Percentiles rank a stretch among this genome's conserved stretches.
Conservation (phyloP, 2,113 vertebrate genomes). For the Phalacrocorax carbo region DNA sequence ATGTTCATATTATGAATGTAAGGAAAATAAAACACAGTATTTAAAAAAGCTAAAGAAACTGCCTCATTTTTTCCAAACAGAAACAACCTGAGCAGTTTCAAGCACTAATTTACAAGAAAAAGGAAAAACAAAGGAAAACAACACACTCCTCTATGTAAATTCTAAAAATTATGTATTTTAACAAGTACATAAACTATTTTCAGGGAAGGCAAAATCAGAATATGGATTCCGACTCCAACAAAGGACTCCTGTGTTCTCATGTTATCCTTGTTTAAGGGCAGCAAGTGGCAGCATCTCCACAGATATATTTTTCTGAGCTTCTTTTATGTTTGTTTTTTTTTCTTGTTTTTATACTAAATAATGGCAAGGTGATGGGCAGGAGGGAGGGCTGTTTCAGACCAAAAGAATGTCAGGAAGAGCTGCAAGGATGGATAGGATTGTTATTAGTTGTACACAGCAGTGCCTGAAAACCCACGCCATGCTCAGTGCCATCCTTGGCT, state of each 20-base stretch:
- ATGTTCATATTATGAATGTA: neutral
- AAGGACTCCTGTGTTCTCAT: neutral
- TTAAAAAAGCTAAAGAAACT: neutral
- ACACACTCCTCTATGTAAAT: rapidly evolving
- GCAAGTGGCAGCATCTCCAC: neutral
- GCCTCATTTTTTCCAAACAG: neutral
- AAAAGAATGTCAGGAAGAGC: neutral
- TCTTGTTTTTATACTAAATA: neutral
- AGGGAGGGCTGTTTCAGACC: neutral
- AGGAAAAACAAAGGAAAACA: neutral
- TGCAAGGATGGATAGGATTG: neutral
- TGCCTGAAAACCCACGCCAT: neutral
- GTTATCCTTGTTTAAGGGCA: neutral
- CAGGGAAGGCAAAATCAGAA: neutral
- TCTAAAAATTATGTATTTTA: neutral
- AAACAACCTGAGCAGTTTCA: neutral
- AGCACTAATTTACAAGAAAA: neutral
- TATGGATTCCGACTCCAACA: neutral
- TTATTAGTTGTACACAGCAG: neutral
- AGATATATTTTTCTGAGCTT: neutral
- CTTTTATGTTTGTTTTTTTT: neutral
- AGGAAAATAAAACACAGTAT: neutral
- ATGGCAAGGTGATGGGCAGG: neutral
- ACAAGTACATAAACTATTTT: neutral
- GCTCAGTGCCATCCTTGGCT: neutral